Base-by-base conservation (phyloP, 2,888 invertebrate species). In the Eristalis tenax region DNA sequence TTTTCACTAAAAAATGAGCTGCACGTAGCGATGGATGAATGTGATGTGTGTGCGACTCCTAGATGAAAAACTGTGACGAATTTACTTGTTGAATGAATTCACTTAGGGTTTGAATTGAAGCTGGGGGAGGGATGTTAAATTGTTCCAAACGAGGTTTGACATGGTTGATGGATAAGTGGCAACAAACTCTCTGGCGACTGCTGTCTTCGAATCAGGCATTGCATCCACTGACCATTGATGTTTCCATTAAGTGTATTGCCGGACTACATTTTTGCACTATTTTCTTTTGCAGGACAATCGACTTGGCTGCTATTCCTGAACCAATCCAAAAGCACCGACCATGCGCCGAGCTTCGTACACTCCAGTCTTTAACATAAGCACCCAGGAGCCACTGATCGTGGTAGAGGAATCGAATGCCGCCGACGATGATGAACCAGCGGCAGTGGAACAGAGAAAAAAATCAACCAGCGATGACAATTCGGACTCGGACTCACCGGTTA, bases 331-430 rank as follows among this genome's bases (percentile, higher is more conserved):
- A 74, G 50, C 10, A 78, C 57, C 78, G 64, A 82, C 38, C 75
- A 95, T 96, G 95, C 95, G 96, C 93, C 95, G 96, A 90, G 95
- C 95, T 90, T 96, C 96, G 83, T 95, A 95, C 93, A 95, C 95
- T 83, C 94, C 94, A 80, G 94, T 95, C 87, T 92, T 93, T 90
- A 94, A 95, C 93, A 77, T 92, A 83, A 93, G 92, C 89, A 94
- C 94, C 84, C 95, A 95, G 89, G 97, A 97, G 93, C 97, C 97
- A 70, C 94, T 97, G 90, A 97, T 97, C 91, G 97, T 97, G 78
- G 97, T 97, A 43, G 97, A 97, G 91, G 97, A 97, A 92, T 95
- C 95, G 82, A 95, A 95, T 18, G 93, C 94, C 2, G 94, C 94
- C 83, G 96, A 96, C 83, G 95, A 95, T 81, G 95, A 94, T 59